Percentiles rank a stretch among this genome's conserved stretches.
Evolutionary conservation across 2,888 invertebrate genomes (phyloP).

Genomic region (Synergus gifuensis): DNA sequence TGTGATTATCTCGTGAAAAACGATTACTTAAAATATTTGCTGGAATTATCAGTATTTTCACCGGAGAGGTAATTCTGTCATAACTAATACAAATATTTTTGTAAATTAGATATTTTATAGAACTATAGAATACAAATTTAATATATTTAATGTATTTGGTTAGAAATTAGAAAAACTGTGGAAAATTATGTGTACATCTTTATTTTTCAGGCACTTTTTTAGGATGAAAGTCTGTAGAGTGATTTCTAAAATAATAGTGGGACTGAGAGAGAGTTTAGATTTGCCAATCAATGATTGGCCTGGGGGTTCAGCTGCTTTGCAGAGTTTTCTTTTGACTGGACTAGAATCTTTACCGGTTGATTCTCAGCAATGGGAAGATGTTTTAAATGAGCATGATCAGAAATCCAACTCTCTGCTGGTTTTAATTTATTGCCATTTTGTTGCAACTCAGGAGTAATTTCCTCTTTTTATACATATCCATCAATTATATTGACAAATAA

Average conservation of each 20-base stretch:
- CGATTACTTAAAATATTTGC: conserved; percentile 61
- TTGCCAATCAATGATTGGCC: conserved; percentile 48
- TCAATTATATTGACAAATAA: neutral
- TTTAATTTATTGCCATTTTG: conserved; percentile 60
- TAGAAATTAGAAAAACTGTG: neutral
- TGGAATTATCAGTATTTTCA: conserved; percentile 51
- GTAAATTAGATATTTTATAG: too few species aligned
- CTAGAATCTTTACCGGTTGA: conserved; percentile 53
- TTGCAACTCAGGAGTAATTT: conserved; percentile 56
- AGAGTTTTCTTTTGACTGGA: conserved; percentile 51
- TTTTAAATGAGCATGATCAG: neutral
- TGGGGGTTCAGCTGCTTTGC: conserved; percentile 48
- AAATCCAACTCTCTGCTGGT: conserved; percentile 53
- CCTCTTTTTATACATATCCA: neutral
- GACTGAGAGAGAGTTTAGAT: conserved; percentile 32
- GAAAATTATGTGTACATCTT: neutral
- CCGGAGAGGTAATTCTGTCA: conserved; percentile 29
- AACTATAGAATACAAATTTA: too few species aligned
- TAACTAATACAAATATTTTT: too few species aligned
- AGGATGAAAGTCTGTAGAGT: conserved; percentile 1
- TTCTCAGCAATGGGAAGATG: conserved; percentile 44
- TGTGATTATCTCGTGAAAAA: conserved; percentile 43
- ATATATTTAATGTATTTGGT: too few species aligned
- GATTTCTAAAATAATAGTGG: conserved; percentile 28
- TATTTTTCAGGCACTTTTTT: conserved; percentile 2